Evolutionary conservation across 2,888 invertebrate genomes (phyloP).

Genomic region (Phengaris alcon): DNA sequence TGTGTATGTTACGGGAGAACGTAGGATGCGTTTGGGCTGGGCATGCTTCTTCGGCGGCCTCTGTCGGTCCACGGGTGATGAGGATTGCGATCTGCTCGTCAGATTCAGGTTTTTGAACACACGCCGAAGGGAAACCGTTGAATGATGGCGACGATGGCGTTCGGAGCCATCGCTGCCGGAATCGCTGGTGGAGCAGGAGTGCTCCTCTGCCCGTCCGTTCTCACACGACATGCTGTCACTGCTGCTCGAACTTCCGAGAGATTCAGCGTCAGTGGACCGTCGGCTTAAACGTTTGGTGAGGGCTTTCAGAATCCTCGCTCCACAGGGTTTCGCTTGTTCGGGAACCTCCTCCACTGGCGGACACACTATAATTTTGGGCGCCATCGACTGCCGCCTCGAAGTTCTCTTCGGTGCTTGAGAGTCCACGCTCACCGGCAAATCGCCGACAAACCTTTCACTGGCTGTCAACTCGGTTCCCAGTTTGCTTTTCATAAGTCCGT

Average conservation of each 20-base stretch:
- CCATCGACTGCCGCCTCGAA: conserved; percentile 55
- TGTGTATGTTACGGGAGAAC: conserved; percentile 88
- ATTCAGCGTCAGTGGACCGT: conserved; percentile 66
- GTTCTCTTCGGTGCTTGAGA: conserved; percentile 50
- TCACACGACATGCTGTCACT: conserved; percentile 69
- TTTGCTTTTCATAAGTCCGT: conserved; percentile 67
- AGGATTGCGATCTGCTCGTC: conserved; percentile 82
- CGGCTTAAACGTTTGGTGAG: conserved; percentile 82
- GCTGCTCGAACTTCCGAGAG: conserved; percentile 68
- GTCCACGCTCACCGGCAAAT: conserved; percentile 54
- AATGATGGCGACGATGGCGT: conserved; percentile 70
- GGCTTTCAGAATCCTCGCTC: conserved; percentile 82
- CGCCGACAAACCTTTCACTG: conserved; percentile 60
- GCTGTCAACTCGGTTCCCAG: conserved; percentile 56
- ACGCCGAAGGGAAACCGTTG: conserved; percentile 83
- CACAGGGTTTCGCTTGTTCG: conserved; percentile 78
- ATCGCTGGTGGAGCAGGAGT: conserved; percentile 80
- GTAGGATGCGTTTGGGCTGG: conserved; percentile 86
- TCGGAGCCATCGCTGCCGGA: conserved; percentile 82
- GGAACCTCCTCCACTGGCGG: conserved; percentile 76
- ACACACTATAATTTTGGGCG: conserved; percentile 73
- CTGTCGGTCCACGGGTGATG: conserved; percentile 73
- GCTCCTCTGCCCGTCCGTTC: conserved; percentile 59
- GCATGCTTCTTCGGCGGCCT: conserved; percentile 78
- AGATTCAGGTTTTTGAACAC: conserved; percentile 85